Percentiles rank a stretch among this genome's conserved stretches.
phyloP scores from a whole-genome alignment of 2,113 vertebrate genomes.

The Misgurnus anguillicaudatus region DNA sequence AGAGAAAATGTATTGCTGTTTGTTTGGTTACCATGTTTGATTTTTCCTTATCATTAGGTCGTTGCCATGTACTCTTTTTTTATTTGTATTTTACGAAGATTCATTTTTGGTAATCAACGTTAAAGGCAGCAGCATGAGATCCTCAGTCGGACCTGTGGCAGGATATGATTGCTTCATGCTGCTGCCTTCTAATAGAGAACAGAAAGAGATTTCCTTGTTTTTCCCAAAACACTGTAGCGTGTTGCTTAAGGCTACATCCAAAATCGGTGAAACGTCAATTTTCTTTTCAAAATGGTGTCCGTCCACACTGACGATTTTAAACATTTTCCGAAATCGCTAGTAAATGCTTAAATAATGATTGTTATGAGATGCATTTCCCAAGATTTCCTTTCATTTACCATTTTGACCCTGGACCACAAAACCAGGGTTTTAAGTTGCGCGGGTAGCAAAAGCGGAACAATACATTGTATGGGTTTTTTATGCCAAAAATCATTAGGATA shows the following conservation, averaged over 20 bases:
- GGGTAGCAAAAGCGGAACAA: too few relatives aligned
- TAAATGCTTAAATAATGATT: too few relatives aligned
- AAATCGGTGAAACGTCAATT: neutral
- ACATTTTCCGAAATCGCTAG: too few relatives aligned
- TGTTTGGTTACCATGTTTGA: neutral
- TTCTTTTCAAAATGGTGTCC: neutral
- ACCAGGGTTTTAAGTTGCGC: too few relatives aligned
- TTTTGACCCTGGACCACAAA: too few relatives aligned
- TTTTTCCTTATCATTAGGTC: neutral
- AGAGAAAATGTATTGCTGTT: neutral
- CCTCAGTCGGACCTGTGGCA: conserved; percentile 34
- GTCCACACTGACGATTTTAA: too few relatives aligned
- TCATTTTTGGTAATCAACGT: neutral
- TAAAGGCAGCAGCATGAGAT: neutral
- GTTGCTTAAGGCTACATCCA: neutral
- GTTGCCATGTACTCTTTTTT: neutral
- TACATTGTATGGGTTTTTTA: too few relatives aligned
- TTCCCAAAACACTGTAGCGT: neutral
- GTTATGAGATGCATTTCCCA: too few relatives aligned
- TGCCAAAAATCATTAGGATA: too few relatives aligned
- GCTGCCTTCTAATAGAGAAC: conserved; percentile 31
- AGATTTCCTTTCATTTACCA: too few relatives aligned
- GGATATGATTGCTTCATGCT: conserved; percentile 29
- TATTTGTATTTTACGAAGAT: neutral
- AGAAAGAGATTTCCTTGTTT: conserved; percentile 14